Conservation (phyloP, 2,888 invertebrate genomes). For the Drosophila rubida region DNA sequence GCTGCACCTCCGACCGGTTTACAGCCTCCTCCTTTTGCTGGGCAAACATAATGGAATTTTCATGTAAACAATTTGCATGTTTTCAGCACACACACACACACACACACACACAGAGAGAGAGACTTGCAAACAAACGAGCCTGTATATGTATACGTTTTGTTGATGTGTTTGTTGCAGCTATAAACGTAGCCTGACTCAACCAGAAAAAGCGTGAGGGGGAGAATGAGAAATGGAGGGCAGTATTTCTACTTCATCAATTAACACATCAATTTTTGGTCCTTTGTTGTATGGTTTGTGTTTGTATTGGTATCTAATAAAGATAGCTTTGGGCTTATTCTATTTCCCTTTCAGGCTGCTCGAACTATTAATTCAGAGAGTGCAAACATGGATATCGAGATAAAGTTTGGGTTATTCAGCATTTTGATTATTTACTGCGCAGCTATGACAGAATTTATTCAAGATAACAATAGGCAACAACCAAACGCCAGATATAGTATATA, state of each 20-base stretch:
- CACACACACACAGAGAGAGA: slow-evolving; percentile 3
- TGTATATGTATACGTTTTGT: background rate
- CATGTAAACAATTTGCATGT: slow-evolving; percentile 78
- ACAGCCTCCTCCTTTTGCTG: slow-evolving; percentile 49
- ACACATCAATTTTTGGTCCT: slow-evolving; percentile 58
- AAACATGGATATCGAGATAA: background rate
- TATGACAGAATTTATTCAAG: background rate
- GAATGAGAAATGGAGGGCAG: background rate
- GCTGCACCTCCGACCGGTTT: slow-evolving; percentile 49
- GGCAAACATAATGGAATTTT: slow-evolving; percentile 74
- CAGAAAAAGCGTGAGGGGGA: background rate
- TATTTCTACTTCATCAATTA: slow-evolving; percentile 64
- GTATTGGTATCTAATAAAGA: slow-evolving; percentile 51
- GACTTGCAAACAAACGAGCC: background rate
- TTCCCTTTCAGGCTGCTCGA: slow-evolving; percentile 4
- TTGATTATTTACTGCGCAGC: background rate
- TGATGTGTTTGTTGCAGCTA: background rate
- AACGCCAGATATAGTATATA: too few relatives aligned
- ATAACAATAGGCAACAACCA: too few relatives aligned
- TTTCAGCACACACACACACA: slow-evolving; percentile 46
- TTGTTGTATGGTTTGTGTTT: slow-evolving; percentile 29
- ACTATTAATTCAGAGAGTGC: slow-evolving; percentile 9
- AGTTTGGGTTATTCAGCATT: background rate
- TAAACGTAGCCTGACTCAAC: background rate
- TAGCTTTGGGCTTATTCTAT: slow-evolving; percentile 14